Evolutionary conservation across 2,113 vertebrate genomes (phyloP).

Genomic region (Pluvialis apricaria): DNA sequence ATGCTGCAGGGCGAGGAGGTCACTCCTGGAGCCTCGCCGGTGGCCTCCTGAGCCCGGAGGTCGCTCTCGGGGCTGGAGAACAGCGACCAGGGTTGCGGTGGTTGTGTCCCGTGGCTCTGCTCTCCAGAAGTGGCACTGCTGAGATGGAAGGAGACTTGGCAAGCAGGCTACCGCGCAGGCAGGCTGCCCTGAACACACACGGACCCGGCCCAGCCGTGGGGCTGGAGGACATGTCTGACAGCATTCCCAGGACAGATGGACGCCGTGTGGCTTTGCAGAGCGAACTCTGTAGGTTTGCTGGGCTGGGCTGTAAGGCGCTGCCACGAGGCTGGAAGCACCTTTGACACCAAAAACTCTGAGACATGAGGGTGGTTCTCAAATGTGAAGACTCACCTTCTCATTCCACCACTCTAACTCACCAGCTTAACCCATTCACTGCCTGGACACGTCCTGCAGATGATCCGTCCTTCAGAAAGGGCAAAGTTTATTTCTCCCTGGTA

Average conservation of each 20-base stretch:
- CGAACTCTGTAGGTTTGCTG: not conserved
- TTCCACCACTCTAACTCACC: not conserved
- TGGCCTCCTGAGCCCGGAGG: not conserved
- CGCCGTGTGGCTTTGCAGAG: not conserved
- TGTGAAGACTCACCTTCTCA: not conserved
- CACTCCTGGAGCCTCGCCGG: not conserved
- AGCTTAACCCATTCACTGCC: not conserved
- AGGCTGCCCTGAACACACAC: not conserved
- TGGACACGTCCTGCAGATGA: not conserved
- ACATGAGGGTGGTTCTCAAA: not conserved
- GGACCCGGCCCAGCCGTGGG: rapidly evolving
- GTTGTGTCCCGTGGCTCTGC: not conserved
- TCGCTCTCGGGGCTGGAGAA: not conserved
- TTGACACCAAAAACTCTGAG: not conserved
- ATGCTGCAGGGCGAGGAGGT: not conserved
- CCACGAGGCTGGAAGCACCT: not conserved
- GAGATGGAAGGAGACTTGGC: not conserved
- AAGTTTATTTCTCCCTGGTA: not conserved
- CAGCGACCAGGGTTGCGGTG: not conserved
- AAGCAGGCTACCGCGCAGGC: not conserved
- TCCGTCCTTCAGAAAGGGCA: not conserved
- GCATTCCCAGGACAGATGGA: not conserved
- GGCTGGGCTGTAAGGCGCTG: not conserved
- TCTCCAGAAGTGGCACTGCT: not conserved
- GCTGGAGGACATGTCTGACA: not conserved